phyloP scores from a whole-genome alignment of 30 jellyfish, hydroid and myxozoan species.

The Aurelia aurita complex sp. Pacific region DNA sequence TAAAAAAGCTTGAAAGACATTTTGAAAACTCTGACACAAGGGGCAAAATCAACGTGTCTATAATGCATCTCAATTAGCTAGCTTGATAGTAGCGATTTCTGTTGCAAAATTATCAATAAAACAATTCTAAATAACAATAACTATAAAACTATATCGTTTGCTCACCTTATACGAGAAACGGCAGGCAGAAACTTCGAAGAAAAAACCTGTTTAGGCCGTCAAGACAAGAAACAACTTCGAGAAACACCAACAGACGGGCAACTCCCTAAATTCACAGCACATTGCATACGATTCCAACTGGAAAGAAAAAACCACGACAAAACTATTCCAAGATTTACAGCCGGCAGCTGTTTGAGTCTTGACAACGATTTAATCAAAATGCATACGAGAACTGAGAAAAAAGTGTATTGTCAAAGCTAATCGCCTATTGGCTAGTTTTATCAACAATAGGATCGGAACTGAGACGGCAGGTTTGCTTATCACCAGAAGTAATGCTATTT shows the following conservation, averaged over 20 bases:
- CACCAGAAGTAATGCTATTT: slow-evolving; percentile 24
- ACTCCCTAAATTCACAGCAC: slow-evolving; percentile 62
- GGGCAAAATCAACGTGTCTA: too few species aligned
- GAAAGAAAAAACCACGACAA: slow-evolving; percentile 40
- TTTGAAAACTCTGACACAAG: too few species aligned
- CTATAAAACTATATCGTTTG: too few species aligned
- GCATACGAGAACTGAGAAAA: slow-evolving; percentile 36
- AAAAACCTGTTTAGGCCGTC: slow-evolving; percentile 16
- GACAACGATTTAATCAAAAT: slow-evolving; percentile 39
- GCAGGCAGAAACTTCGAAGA: neutral
- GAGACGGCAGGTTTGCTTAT: slow-evolving; percentile 9
- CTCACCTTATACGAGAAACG: too few species aligned
- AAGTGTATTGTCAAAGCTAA: slow-evolving; percentile 29
- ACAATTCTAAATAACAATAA: too few species aligned
- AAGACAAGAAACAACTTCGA: neutral
- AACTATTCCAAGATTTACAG: slow-evolving; percentile 26
- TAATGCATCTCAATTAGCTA: too few species aligned
- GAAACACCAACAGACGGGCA: slow-evolving; percentile 26
- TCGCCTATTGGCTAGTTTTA: slow-evolving; percentile 33
- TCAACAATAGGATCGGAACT: slow-evolving; percentile 2
- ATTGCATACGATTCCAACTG: slow-evolving; percentile 25
- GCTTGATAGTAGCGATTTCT: too few species aligned
- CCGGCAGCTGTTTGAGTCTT: slow-evolving; percentile 67
- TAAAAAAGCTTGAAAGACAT: too few species aligned
- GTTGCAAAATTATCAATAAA: too few species aligned